Percentiles rank a stretch among this genome's conserved stretches.
Evolutionary conservation across 2,797 vertebrate species (phyloP).

Genomic region (Silurus aristotelis): DNA sequence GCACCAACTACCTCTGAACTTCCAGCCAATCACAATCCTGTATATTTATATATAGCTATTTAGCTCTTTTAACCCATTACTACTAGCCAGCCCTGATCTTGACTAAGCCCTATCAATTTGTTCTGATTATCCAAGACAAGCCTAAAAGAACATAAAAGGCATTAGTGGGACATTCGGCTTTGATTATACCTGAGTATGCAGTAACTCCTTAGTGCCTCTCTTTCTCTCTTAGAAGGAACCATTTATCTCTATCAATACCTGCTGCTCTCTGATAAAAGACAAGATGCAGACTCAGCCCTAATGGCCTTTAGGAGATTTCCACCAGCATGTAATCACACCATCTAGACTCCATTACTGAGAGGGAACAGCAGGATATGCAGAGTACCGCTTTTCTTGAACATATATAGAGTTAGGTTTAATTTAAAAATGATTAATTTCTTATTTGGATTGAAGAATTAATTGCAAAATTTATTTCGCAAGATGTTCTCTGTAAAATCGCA

Average conservation of each 20-base stretch:
- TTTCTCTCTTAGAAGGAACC: conserved; percentile 47
- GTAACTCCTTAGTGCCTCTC: conserved; percentile 47
- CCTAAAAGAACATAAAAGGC: conserved; percentile 51
- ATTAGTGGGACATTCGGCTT: conserved; percentile 63
- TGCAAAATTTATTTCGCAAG: not conserved
- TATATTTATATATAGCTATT: too few relatives aligned
- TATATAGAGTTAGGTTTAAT: conserved; percentile 78
- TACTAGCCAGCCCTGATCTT: not conserved
- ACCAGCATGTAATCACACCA: conserved; percentile 57
- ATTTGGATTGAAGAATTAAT: not conserved
- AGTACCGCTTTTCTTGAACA: conserved; percentile 76
- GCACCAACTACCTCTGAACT: too few relatives aligned
- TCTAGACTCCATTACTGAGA: conserved; percentile 56
- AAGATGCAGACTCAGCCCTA: conserved; percentile 57
- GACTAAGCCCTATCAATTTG: not conserved
- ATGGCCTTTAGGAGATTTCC: conserved; percentile 54
- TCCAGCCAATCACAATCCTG: too few relatives aligned
- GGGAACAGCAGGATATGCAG: conserved; percentile 69
- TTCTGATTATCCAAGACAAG: not conserved
- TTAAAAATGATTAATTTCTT: conserved; percentile 67
- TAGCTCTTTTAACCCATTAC: not conserved
- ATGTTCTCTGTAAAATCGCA: not conserved
- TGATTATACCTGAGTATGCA: conserved; percentile 65
- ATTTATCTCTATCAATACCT: conserved; percentile 64
- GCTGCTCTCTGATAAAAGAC: conserved; percentile 54